These are phyloP conservation scores for Caenorhabditis brenneri DNA, from an alignment of 1,140 invertebrate genomes.

Conservation along the genomic window DNA sequence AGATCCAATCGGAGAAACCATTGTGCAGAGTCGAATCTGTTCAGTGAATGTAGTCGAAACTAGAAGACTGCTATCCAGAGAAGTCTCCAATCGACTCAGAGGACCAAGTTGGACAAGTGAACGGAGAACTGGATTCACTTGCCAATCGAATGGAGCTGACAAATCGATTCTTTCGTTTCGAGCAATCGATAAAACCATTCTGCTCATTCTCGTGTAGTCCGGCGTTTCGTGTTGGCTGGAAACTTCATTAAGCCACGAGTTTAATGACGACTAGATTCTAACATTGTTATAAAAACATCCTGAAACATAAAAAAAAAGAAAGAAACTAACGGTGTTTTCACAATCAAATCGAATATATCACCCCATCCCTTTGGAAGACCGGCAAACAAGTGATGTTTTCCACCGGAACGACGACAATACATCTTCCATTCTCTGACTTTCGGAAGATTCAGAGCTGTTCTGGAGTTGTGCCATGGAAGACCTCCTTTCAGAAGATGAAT, in stretches of 20 bases:
- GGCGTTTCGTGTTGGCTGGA: not conserved
- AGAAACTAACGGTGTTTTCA: not conserved
- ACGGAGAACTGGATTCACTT: not conserved
- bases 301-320: too few species aligned
- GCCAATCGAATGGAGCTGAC: slow-evolving; percentile 9
- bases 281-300: not conserved
- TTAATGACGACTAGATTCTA: too few species aligned
- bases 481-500: not conserved
- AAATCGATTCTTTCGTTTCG: not conserved
- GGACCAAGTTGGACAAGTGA: not conserved
- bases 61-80: not conserved
- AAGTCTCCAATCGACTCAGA: too few species aligned
- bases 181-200: not conserved
- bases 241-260: too few species aligned
- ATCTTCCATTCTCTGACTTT: slow-evolving; percentile 36
- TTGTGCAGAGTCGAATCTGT: not conserved
- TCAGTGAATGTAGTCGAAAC: not conserved
- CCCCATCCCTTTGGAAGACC: not conserved
- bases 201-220: not conserved
- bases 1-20: not conserved
- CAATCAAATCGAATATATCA: slow-evolving; percentile 2
- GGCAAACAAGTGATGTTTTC: not conserved
- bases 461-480: not conserved
- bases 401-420: slow-evolving; percentile 4
- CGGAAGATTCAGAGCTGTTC: not conserved